Base-by-base conservation (phyloP, 2,113 vertebrate species). In the Aepyceros melampus region DNA sequence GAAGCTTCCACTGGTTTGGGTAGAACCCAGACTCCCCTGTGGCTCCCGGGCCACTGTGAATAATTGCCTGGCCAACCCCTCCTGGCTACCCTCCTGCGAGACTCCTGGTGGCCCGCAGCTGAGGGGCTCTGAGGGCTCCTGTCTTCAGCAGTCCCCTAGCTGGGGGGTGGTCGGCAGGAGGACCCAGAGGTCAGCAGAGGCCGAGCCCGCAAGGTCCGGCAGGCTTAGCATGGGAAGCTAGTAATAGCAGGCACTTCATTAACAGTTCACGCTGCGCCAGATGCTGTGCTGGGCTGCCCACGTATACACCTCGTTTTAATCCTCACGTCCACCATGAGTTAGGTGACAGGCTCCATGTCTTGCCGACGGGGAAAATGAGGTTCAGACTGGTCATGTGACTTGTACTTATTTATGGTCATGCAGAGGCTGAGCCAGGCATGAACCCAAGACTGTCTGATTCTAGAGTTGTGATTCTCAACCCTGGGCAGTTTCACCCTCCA, bases 151-250 rank as follows among this genome's bases (percentile, higher is more conserved):
- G 17, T 27, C 58, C 31, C 53, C n/a, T 17, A 6, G 56, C 43
- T 58, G 43, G 43, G 58, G 29, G 2, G 3, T 33, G 43, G 67
- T 51, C 1, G 2, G 36, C 49, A 55, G 49, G 31, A 33, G 43
- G 71, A 53, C 88, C 40, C 12, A 23, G 79, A 23, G 43, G 21
- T 9, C 4, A 64, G 27, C 43, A n/a, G 47, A 40, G 3, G 51
- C 76, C 1, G 0, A 16, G 14, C 3, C n/a, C 7, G 0, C 31
- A 3, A 55, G 25, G 64, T 40, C 12, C 0, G 4, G 9, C 8
- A 7, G 36, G 12, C 84, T 84, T 36, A n/a, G 87, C 56, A 1
- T 6, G 3, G 6, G 95, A 58, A 40, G n/a, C 36, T 7, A 23
- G 21, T 5, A 10, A 21, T 0, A 15, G 47, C 25, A 15, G 51